Percentiles rank a stretch among this genome's conserved stretches.
Evolutionary conservation across 1,140 invertebrate genomes (phyloP).

Genomic region (Ylistrum balloti): DNA sequence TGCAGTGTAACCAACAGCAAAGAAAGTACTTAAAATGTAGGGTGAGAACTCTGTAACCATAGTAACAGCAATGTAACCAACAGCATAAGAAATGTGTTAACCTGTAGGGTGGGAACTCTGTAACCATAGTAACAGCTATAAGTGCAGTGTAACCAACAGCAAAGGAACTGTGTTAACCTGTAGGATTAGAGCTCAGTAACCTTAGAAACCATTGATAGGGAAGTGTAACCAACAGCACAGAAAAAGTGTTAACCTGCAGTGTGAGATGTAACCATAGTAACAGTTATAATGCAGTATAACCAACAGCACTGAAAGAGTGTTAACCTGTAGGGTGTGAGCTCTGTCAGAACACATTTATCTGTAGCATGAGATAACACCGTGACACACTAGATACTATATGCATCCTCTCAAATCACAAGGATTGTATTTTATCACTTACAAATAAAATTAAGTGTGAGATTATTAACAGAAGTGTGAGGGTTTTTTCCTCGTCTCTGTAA

Average conservation of each 20-base stretch:
- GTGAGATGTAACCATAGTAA: no score
- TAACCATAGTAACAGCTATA: no score
- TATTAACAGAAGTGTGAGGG: not conserved
- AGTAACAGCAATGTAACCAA: not conserved
- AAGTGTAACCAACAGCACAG: not conserved
- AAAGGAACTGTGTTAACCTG: no score
- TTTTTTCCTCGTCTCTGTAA: no score
- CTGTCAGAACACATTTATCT: not conserved
- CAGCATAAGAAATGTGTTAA: not conserved
- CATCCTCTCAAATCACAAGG: not conserved
- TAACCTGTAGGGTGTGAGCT: not conserved
- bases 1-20: no score
- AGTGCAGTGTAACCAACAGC: no score
- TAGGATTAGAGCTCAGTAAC: no score
- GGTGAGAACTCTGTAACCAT: no score
- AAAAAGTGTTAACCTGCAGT: not conserved
- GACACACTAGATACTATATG: not conserved
- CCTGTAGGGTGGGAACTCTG: not conserved
- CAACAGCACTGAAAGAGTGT: not conserved
- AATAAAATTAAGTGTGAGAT: not conserved
- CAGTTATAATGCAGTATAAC: no score
- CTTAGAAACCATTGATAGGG: not conserved
- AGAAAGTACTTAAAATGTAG: no score
- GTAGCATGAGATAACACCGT: not conserved
- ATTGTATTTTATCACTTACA: not conserved